Evolutionary conservation across 1,140 invertebrate genomes (phyloP).

Genomic region (Dendroctonus ponderosae): DNA sequence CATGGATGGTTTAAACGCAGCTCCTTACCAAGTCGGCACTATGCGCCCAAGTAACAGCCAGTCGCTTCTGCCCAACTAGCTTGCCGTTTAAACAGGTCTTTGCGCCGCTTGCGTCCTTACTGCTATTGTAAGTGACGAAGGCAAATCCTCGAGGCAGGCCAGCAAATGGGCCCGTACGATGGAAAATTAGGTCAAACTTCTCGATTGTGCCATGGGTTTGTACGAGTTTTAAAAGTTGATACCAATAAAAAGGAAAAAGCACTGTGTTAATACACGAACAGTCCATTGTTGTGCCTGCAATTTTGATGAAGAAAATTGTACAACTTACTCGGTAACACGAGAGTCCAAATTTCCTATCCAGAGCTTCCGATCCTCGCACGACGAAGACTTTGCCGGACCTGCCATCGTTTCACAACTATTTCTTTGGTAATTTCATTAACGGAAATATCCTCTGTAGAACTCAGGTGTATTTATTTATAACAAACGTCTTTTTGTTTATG

Average conservation of each 20-base stretch:
- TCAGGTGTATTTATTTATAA: too few species aligned
- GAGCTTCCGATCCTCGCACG: slow-evolving; percentile 66
- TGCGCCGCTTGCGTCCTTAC: slow-evolving; percentile 65
- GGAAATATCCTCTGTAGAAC: too few species aligned
- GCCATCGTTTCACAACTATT: too few species aligned
- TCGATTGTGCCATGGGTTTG: slow-evolving; percentile 88
- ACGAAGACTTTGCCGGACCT: too few species aligned
- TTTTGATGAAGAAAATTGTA: neutral
- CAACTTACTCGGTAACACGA: slow-evolving; percentile 86
- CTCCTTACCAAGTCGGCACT: slow-evolving; percentile 64
- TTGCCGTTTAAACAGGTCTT: slow-evolving; percentile 73
- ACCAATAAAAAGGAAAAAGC: slow-evolving; percentile 65
- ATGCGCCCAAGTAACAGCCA: slow-evolving; percentile 81
- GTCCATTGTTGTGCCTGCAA: neutral
- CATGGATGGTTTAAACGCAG: neutral
- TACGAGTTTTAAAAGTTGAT: slow-evolving; percentile 90
- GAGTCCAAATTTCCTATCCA: slow-evolving; percentile 90
- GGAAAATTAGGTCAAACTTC: slow-evolving; percentile 93
- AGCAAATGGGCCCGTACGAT: slow-evolving; percentile 81
- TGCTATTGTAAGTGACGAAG: slow-evolving; percentile 80
- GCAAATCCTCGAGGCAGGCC: slow-evolving; percentile 91
- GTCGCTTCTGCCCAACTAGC: slow-evolving; percentile 68
- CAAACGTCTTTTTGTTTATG: too few species aligned
- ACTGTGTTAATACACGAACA: slow-evolving; percentile 15
- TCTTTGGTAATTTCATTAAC: too few species aligned